phyloP scores from a whole-genome alignment of 2,888 invertebrate genomes.

The Serripes groenlandicus region DNA sequence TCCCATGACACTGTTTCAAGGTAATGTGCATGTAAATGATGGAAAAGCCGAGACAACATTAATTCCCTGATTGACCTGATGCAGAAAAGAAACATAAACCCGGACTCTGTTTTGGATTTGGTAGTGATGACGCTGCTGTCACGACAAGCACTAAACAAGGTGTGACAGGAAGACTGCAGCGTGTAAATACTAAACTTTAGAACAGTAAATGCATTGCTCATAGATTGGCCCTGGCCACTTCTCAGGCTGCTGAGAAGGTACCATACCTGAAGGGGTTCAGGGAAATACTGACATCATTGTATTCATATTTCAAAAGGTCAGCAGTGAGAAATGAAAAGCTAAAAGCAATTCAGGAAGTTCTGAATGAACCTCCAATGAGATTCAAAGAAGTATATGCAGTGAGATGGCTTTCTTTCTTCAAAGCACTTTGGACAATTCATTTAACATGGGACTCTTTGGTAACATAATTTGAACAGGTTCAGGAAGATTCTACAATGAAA shows the following conservation, averaged over 20 bases:
- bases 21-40: conserved; percentile 20
- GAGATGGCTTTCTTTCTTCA: not conserved
- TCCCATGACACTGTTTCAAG: conserved; percentile 17
- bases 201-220: conserved; percentile 23
- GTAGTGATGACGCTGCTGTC: conserved; percentile 19
- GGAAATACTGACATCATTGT: conserved; percentile 15
- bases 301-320: conserved; percentile 25
- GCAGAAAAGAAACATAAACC: not conserved
- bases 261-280: conserved; percentile 19
- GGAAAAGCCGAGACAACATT: conserved; percentile 13
- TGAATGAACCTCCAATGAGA: not conserved
- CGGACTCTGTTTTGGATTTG: conserved; percentile 23
- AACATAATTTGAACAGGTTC: conserved; percentile 18
- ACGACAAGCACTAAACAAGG: conserved; percentile 21
- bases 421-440: conserved; percentile 1
- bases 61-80: conserved; percentile 5
- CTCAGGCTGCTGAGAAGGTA: conserved; percentile 26
- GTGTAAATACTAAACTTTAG: conserved; percentile 14
- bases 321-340: conserved; percentile 22
- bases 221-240: conserved; percentile 5
- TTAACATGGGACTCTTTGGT: conserved; percentile 11
- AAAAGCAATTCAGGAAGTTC: conserved; percentile 6
- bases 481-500: not conserved
- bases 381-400: conserved; percentile 28
- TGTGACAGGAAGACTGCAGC: conserved; percentile 2